A percentile compares a stretch with the other conserved stretches of the same genome.
Conservation (phyloP, 2,888 invertebrate species). For the Polydrusus pterygomalis region DNA sequence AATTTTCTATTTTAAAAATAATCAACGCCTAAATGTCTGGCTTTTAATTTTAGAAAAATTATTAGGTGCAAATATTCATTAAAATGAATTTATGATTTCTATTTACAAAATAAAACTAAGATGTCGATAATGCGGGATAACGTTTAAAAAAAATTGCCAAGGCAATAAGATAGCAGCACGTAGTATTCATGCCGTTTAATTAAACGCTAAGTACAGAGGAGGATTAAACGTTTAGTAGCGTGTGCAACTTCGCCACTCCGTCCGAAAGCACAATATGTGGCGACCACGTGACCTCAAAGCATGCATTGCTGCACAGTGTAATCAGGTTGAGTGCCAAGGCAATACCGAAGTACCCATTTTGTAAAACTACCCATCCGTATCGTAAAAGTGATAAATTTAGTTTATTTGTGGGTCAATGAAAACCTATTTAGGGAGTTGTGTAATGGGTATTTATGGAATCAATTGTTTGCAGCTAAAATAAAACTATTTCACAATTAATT, state of each 20-base stretch:
- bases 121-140: too few species aligned
- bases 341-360: constrained; percentile 24
- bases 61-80: too few species aligned
- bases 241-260: constrained; percentile 38
- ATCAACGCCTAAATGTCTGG: too few species aligned
- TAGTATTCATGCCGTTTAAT: constrained; percentile 43
- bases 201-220: constrained; percentile 42
- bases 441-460: too few species aligned
- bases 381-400: constrained; percentile 15
- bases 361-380: constrained; percentile 22
- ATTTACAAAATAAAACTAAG: too few species aligned
- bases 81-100: too few species aligned
- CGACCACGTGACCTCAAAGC: constrained; percentile 62
- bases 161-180: constrained; percentile 3
- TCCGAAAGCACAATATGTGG: constrained; percentile 63
- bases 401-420: background rate
- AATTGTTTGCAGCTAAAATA: too few species aligned
- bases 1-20: too few species aligned
- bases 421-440: background rate
- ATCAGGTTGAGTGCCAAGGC: constrained; percentile 65
- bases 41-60: too few species aligned
- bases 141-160: background rate
- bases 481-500: too few species aligned
- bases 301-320: constrained; percentile 64
- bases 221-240: constrained; percentile 42